Base-by-base conservation (phyloP, 2,797 vertebrate genomes). In the Dallia pectoralis region DNA sequence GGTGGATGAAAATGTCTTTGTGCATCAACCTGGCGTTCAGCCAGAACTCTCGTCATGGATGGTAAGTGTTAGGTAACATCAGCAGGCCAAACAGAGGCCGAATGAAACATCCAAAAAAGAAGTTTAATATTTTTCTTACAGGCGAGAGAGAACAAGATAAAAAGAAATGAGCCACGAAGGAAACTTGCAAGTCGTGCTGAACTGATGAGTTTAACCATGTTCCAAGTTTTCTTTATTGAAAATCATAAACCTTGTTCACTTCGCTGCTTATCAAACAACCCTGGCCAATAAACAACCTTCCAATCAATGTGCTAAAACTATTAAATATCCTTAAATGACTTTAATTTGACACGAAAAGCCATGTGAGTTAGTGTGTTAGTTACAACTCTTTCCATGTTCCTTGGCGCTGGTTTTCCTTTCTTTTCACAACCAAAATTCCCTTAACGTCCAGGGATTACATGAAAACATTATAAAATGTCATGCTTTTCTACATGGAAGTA, bases 31-130 rank as follows among this genome's bases (percentile, higher is more conserved):
- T 64, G 65, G 22, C 19, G 47, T 29, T 33, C 7, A 63, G 16
- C 62, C 62, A 64, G 29, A 3, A 64, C 53, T 56, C 53, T n/a
- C 4, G 53, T 59, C 53, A n/a, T 44, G 12, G 40, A 48, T 22
- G 40, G 64, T 70, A 77, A 68, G 53, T 40, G 72, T 73, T 81
- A 77, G 72, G 72, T 79, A 77, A 79, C 65, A 40, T 40, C 47
- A 49, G 65, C 62, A 51, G 63, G 27, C 33, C 67, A 78, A 78
- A 74, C 62, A 61, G 77, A 79, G 48, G 76, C 71, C 69, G 67
- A 80, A 74, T 49, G 51, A 69, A 75, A 77, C 73, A 69, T 64
- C 66, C 77, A 76, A 80, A 75, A 73, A 74, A 74, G 79, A 81
- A 72, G 67, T 77, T 32, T 59, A 67, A 82, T 69, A 73, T 71